Percentiles rank a stretch among this genome's conserved stretches.
Evolutionary conservation across 2,888 invertebrate genomes (phyloP).

Genomic region (Minunthozetes semirufus): DNA sequence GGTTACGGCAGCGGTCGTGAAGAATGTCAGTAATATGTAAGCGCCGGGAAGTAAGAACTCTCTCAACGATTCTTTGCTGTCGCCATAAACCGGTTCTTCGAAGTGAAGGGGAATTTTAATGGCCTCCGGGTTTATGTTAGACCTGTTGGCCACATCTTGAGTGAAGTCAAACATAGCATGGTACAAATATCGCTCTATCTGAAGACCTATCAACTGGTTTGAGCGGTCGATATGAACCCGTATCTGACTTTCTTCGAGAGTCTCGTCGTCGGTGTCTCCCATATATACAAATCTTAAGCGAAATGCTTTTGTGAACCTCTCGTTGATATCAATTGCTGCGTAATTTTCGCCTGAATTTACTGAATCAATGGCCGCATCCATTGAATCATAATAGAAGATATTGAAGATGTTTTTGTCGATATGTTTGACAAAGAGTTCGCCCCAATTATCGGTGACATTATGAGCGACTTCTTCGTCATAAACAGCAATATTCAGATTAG

Average conservation of each 20-base stretch:
- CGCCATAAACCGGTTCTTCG: slow-evolving; percentile 4
- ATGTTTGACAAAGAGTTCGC: background rate
- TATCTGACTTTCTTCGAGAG: background rate
- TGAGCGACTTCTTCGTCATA: background rate
- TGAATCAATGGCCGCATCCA: slow-evolving; percentile 62
- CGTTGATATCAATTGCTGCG: slow-evolving; percentile 80
- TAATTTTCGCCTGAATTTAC: slow-evolving; percentile 72
- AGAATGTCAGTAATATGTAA: slow-evolving; percentile 75
- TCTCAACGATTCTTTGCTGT: slow-evolving; percentile 72
- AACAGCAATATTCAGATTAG: background rate
- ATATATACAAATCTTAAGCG: slow-evolving; percentile 68
- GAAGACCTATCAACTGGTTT: slow-evolving; percentile 14
- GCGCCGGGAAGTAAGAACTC: slow-evolving; percentile 94
- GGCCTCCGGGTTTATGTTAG: background rate
- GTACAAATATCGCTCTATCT: slow-evolving; percentile 1
- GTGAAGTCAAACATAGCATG: slow-evolving; percentile 15
- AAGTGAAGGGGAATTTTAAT: background rate
- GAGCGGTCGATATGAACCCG: slow-evolving; percentile 6
- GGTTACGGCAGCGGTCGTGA: slow-evolving; percentile 86
- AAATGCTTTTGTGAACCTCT: slow-evolving; percentile 79
- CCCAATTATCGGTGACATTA: background rate
- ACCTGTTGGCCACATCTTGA: background rate
- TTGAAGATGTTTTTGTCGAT: background rate
- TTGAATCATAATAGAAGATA: slow-evolving; percentile 42
- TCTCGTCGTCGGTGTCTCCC: background rate